These are phyloP conservation scores for Drosophila parabipectinata DNA, from an alignment of 1,140 invertebrate species.

Conservation along the genomic window DNA sequence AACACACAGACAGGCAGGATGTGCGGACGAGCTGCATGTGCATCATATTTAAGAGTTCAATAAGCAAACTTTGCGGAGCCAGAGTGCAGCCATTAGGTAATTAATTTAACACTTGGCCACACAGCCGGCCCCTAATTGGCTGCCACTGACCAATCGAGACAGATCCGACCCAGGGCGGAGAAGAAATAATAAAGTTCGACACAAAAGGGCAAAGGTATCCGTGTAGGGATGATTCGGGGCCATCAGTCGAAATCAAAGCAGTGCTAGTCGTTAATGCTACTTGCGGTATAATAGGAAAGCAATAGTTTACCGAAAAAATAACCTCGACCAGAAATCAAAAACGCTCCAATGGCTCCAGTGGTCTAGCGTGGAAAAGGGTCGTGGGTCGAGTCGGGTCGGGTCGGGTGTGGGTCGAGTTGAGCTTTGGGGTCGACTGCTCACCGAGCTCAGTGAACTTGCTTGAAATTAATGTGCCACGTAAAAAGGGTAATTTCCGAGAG, in stretches of 20 bases:
- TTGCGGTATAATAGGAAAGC: slow-evolving; percentile 49
- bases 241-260: slow-evolving; percentile 39
- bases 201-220: slow-evolving; percentile 2
- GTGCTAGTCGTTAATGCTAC: slow-evolving; percentile 69
- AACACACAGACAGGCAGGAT: slow-evolving; percentile 23
- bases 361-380: slow-evolving; percentile 68
- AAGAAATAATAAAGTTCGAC: slow-evolving; percentile 17
- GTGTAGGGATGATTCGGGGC: slow-evolving; percentile 2
- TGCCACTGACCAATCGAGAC: slow-evolving; percentile 68
- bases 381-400: slow-evolving; percentile 22
- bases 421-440: slow-evolving; percentile 37
- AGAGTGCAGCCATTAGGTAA: slow-evolving; percentile 71
- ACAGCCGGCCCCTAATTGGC: slow-evolving; percentile 69
- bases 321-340: slow-evolving; percentile 54
- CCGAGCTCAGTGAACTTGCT: slow-evolving; percentile 60
- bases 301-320: slow-evolving; percentile 19
- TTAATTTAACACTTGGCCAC: slow-evolving; percentile 77
- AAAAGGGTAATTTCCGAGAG: slow-evolving; percentile 72
- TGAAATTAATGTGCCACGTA: slow-evolving; percentile 76
- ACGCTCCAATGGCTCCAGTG: slow-evolving; percentile 69
- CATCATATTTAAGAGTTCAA: slow-evolving; percentile 77
- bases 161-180: slow-evolving; percentile 14
- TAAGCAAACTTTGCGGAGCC: slow-evolving; percentile 43
- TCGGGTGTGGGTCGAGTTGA: slow-evolving; percentile 1
- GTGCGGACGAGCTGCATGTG: slow-evolving; percentile 39